Evolutionary conservation across 2,888 invertebrate genomes (phyloP), one percentile per base, ranked within the genome.

Genomic region (Eilema depressum): DNA sequence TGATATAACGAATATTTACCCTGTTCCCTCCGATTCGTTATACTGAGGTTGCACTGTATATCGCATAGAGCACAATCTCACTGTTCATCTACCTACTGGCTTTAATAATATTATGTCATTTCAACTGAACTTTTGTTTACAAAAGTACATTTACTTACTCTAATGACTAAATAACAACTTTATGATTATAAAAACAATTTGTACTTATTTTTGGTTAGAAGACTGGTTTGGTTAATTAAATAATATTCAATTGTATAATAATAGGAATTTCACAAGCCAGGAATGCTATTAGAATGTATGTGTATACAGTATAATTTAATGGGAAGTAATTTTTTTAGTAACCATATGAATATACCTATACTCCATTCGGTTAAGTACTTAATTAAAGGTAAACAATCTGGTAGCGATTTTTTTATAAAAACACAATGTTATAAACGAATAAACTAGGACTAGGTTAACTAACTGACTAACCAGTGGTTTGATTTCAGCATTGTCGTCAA

Each of bases 181-280:
- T n/a, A 64, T 56, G 10, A n/a, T 71, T 64, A n/a, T n/a, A 74
- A 72, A 72, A 63, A 68, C 69, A 59, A n/a, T 78, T 79, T 79
- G 79, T 79, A 79, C 79, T 79, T 37, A 66, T 63, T 70, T 80
- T 80, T 74, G 78, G 78, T 80, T 69, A 26, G 59, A 70, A 71
- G 64, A 63, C 68, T 69, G 57, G 41, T 41, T 47, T 47, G 20
- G 5, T 47, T 47, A 47, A n/a, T n/a, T n/a, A n/a, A n/a, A 20
- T 47, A 47, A 20, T 53, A 53, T n/a, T 1, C 53, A 53, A 53
- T n/a, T 53, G 14, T 59, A 59, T 26, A 28, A 61, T 61, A n/a
- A 14, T n/a, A 30, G 33, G 14, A 57, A 57, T 37, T n/a, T 8
- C n/a, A 5, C n/a, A 56, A 56, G 8, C n/a, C 56, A 33, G 37